Conservation (phyloP, 2,113 vertebrate species). For the Trichomycterus rosablanca region DNA sequence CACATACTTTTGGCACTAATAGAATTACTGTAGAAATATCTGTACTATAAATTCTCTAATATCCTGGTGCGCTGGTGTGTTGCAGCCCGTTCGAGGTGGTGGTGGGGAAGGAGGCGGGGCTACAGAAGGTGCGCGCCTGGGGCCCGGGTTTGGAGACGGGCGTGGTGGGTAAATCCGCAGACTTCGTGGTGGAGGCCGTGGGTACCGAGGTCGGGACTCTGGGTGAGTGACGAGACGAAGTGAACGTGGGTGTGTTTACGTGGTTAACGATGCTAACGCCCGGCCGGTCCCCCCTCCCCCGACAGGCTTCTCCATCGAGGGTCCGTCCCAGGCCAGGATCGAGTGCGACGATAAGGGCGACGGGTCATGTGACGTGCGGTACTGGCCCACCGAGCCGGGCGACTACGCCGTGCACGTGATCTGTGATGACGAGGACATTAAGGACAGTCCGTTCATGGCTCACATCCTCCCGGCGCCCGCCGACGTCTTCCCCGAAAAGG, state of each 20-base stretch:
- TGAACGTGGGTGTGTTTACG: background rate
- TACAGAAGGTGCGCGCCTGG: constrained; percentile 93
- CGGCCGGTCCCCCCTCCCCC: too few relatives aligned
- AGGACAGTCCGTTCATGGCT: constrained; percentile 90
- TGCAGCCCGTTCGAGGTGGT: constrained; percentile 85
- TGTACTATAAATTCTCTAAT: too few relatives aligned
- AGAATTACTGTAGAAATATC: too few relatives aligned
- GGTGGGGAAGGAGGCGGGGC: constrained; percentile 74
- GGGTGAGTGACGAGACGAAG: constrained; percentile 65
- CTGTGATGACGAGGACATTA: constrained; percentile 91
- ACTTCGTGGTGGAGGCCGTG: constrained; percentile 92
- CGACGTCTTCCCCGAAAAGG: constrained; percentile 84
- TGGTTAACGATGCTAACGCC: background rate
- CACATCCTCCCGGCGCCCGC: constrained; percentile 80
- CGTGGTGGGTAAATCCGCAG: constrained; percentile 88
- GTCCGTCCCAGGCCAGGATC: constrained; percentile 89
- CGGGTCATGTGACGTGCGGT: constrained; percentile 88
- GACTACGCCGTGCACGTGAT: constrained; percentile 93
- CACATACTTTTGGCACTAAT: too few relatives aligned
- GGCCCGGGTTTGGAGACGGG: constrained; percentile 88
- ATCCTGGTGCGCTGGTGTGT: too few relatives aligned
- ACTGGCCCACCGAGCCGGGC: constrained; percentile 90
- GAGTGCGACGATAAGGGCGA: constrained; percentile 91
- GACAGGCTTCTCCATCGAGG: constrained; percentile 93
- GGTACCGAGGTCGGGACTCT: constrained; percentile 89